Base-by-base conservation (phyloP, 2,888 invertebrate genomes). In the Campoplex capitator region DNA sequence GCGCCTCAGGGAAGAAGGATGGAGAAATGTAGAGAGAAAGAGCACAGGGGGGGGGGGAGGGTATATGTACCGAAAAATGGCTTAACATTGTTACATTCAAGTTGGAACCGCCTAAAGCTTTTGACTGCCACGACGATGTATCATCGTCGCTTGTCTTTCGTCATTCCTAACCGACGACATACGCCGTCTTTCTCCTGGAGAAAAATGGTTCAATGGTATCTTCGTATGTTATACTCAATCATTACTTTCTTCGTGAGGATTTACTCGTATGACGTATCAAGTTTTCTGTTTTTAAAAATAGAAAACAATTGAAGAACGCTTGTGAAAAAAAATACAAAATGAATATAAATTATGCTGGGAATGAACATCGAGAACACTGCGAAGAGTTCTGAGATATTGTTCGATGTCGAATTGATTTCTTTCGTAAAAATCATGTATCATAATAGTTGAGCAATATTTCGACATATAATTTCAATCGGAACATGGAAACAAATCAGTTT, bases 31-130 rank as follows among this genome's bases (percentile, higher is more conserved):
- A 23, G 23, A 28, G 13, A 23, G 23, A 23, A 23, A 23, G 23
- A 23, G 23, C 23, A 23, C 23, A 23, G 23, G 0, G 23, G 23
- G 7, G 70, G 48, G 35, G 51, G 35, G 6, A 62, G 70, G 48
- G 54, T 35, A 35, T 16, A 32, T 58, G 16, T 28, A 62, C 42
- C 38, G 42, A 42, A 28, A 81, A 73, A 67, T 54, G 48, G n/a
- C 35, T 83, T 28, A 62, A 80, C 79, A 71, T 80, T 42, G 75
- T 83, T 80, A 67, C 42, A 75, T n/a, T 7, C 73, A 74, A 23
- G 45, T 67, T 75, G 42, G 32, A 68, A 78, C 23, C 54, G 62
- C 54, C 65, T 58, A 32, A 71, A 65, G 65, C 48, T 48, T 23
- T 23, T 4, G 11, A 51, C 54, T 38, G n/a, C 48, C 16, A 38